Conservation (phyloP, 2,888 invertebrate species). For the Harmothoe impar region DNA sequence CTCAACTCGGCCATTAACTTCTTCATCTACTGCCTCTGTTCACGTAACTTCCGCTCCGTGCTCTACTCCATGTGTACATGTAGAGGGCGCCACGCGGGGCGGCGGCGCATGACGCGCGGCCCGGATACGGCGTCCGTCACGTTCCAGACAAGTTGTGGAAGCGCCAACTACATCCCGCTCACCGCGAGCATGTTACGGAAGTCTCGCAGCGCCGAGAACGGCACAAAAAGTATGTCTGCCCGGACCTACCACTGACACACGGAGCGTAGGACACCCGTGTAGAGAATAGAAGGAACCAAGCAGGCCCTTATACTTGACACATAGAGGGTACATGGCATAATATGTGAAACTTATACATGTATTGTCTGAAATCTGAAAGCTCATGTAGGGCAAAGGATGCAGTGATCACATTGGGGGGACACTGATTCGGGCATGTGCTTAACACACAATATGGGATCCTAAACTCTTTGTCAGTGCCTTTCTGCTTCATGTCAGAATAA, state of each 20-base stretch:
- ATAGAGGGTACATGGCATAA: too few species aligned
- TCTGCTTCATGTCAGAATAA: too few species aligned
- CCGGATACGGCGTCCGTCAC: conserved; percentile 23
- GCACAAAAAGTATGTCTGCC: background rate
- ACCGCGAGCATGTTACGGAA: conserved; percentile 3
- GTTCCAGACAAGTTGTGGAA: background rate
- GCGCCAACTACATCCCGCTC: conserved; percentile 14
- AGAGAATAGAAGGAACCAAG: background rate
- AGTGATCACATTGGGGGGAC: too few species aligned
- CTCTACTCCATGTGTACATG: conserved; percentile 59
- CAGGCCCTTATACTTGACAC: too few species aligned
- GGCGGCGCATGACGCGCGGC: background rate
- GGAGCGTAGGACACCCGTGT: background rate
- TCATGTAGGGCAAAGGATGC: too few species aligned
- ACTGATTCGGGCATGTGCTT: too few species aligned
- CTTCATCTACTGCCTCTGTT: conserved; percentile 71
- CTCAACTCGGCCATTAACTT: conserved; percentile 71
- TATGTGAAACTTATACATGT: too few species aligned
- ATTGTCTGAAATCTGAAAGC: too few species aligned
- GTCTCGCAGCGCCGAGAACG: background rate
- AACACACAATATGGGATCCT: too few species aligned
- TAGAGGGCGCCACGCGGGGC: background rate
- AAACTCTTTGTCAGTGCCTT: too few species aligned
- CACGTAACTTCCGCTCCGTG: conserved; percentile 66
- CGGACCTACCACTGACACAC: conserved; percentile 20